Evolutionary conservation across 2,888 invertebrate species (phyloP).

Genomic region (Thera britannica): DNA sequence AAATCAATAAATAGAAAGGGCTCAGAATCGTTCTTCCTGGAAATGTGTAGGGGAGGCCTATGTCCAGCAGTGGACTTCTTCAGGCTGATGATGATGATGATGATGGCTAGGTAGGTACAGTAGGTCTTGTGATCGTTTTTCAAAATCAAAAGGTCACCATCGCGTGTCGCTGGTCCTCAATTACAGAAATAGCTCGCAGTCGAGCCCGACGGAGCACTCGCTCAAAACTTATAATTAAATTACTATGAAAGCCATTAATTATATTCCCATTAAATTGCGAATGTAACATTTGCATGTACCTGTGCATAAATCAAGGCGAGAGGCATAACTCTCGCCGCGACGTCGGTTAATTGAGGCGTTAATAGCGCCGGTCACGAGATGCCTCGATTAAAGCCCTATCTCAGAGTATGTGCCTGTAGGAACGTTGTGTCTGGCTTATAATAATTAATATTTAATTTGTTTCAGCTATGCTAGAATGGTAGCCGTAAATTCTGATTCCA

Average conservation of each 20-base stretch:
- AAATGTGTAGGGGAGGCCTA: too few species aligned
- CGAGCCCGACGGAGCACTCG: slow-evolving; percentile 7
- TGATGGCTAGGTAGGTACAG: too few species aligned
- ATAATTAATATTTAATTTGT: not conserved
- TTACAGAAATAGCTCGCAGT: slow-evolving; percentile 21
- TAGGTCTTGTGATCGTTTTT: not conserved
- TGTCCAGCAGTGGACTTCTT: too few species aligned
- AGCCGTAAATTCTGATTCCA: too few species aligned
- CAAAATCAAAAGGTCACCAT: slow-evolving; percentile 15
- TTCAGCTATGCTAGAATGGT: not conserved
- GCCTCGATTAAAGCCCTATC: slow-evolving; percentile 26
- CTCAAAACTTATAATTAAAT: slow-evolving; percentile 37
- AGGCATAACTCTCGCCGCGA: slow-evolving; percentile 44
- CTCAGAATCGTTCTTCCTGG: too few species aligned
- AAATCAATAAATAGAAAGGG: too few species aligned
- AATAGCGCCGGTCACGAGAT: slow-evolving; percentile 51
- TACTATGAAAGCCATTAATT: slow-evolving; percentile 36
- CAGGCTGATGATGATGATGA: too few species aligned
- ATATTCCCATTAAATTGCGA: slow-evolving; percentile 41
- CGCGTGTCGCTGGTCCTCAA: slow-evolving; percentile 26
- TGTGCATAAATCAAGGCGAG: slow-evolving; percentile 44
- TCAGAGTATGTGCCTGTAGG: slow-evolving; percentile 9
- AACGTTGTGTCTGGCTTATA: slow-evolving; percentile 17
- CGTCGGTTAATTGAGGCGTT: slow-evolving; percentile 56
- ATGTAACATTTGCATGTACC: slow-evolving; percentile 48